Conservation (phyloP, 2,113 vertebrate species). For the Hemichromis elongatus region DNA sequence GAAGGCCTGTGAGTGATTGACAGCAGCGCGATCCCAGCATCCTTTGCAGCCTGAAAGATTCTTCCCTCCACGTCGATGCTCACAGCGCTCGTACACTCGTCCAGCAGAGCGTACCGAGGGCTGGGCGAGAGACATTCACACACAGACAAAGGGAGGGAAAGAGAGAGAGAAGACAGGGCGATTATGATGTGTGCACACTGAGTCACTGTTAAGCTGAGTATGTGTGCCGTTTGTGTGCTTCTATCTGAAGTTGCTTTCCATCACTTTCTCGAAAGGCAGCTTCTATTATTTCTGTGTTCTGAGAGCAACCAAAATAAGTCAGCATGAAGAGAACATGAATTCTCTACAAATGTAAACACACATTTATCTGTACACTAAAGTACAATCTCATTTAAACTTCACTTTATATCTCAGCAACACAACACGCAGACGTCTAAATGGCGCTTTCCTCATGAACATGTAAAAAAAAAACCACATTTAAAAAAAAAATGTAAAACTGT, state of each 20-base stretch:
- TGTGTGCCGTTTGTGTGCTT: not conserved
- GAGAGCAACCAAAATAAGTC: not conserved
- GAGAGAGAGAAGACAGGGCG: not conserved
- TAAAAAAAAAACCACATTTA: not conserved
- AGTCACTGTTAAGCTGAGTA: not conserved
- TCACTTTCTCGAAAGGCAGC: not conserved
- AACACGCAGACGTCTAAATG: not conserved
- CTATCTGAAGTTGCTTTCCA: not conserved
- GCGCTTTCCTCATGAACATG: not conserved
- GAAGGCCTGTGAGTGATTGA: constrained; percentile 97
- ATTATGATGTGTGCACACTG: fast-evolving
- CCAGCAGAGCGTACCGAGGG: constrained; percentile 90
- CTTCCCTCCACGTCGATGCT: constrained; percentile 97
- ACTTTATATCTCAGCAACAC: not conserved
- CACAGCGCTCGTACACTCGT: constrained; percentile 95
- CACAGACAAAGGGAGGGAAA: not conserved
- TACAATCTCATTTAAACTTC: not conserved
- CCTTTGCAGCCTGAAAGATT: constrained; percentile 95
- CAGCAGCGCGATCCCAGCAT: constrained; percentile 90
- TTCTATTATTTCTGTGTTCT: not conserved
- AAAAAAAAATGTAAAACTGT: not conserved
- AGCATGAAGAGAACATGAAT: not conserved
- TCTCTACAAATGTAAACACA: not conserved
- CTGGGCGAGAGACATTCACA: constrained; percentile 58
- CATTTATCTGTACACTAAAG: not conserved